Evolutionary conservation across 2,113 vertebrate species (phyloP), one percentile per base, ranked within the genome.

Genomic region (Phylloscopus trochiloides): DNA sequence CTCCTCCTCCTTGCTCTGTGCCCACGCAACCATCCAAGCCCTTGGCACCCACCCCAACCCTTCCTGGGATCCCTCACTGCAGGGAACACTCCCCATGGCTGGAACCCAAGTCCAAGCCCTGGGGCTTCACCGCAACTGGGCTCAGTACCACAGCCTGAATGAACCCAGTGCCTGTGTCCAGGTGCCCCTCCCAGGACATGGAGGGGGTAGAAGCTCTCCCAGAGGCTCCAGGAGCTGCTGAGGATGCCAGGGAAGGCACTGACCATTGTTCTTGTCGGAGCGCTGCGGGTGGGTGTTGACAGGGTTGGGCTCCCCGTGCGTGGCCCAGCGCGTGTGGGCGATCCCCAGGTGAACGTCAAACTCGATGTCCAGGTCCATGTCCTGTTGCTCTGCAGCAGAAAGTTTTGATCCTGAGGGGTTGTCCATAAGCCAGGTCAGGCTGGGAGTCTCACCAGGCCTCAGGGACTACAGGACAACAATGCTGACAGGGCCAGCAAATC

Each of bases 271-370:
- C 95, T 99, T 99, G 96, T 99, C 99, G 2, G 99, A 99, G 95
- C 99, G 98, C 7, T 99, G 99, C 1, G 99, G 99, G 83, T 99
- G 99, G 97, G 99, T 99, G 97, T 99, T 99, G 55, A 99, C 96
- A 2, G 99, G 98, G 79, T 52, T 99, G 82, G 99, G 99, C 47
- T 95, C 99, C 1, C 99, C 99, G 1, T 99, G 99, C 8, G 99
- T 99, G 68, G 99, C 99, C 99, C 99, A 99, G 91, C 99, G 99
- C 21, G 99, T 99, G 95, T 99, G 99, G 61, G 99, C 99, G 6
- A 99, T 99, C 36, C 99, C 99, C 32, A 99, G 97, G 91, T 99
- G 99, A 12, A 99, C 98, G 20, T 99, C 99, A 78, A 99, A 99
- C 97, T 99, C 99, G 65, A 99, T 98, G 75, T 99, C 99, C 40